Percentiles rank a stretch among this genome's conserved stretches.
Conservation (phyloP, 2,113 vertebrate species). For the Chroicocephalus ridibundus region DNA sequence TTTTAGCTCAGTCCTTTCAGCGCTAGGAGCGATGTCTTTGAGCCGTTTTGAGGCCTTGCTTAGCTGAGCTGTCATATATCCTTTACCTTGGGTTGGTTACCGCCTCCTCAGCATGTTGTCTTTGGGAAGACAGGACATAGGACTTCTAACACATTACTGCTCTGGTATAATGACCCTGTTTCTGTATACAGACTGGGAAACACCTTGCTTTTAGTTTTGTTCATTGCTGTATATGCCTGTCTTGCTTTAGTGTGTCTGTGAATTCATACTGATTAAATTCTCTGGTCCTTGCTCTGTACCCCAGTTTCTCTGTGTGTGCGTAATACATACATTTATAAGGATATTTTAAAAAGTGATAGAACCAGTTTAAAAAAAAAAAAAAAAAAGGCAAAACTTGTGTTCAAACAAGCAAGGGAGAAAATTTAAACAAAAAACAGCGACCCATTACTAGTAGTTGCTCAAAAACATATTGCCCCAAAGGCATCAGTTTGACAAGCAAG, state of each 20-base stretch:
- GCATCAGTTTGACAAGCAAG: neutral
- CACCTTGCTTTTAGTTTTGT: neutral
- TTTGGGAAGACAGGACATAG: neutral
- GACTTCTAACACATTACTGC: neutral
- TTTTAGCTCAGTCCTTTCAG: neutral
- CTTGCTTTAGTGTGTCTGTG: neutral
- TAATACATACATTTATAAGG: neutral
- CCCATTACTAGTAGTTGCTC: neutral
- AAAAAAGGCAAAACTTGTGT: neutral
- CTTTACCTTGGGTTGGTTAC: neutral
- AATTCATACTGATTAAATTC: neutral
- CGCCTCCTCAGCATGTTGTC: neutral
- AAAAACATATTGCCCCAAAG: neutral
- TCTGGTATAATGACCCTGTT: neutral
- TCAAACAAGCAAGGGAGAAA: neutral
- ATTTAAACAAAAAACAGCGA: neutral
- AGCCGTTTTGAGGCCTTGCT: neutral
- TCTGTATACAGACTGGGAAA: neutral
- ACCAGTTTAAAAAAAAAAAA: neutral
- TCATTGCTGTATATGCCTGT: neutral
- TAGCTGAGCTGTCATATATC: neutral
- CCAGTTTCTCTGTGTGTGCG: neutral
- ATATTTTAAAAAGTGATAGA: neutral
- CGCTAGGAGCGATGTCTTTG: fast-evolving
- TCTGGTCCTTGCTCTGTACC: neutral